Evolutionary conservation across 2,113 vertebrate genomes (phyloP).

Genomic region (Gymnobelideus leadbeateri): DNA sequence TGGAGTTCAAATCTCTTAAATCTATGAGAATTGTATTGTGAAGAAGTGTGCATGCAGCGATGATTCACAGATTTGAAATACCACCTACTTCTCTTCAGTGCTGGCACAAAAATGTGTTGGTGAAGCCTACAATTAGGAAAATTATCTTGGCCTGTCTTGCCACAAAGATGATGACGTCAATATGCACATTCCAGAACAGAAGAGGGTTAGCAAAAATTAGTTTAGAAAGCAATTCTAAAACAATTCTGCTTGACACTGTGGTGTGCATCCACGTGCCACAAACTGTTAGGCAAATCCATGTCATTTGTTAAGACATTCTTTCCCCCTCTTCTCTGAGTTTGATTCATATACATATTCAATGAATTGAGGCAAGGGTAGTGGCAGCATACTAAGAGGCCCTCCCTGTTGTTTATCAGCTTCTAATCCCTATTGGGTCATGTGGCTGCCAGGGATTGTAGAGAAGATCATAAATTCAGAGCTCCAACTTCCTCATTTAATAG

Average conservation of each 20-base stretch:
- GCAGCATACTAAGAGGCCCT: too few relatives aligned
- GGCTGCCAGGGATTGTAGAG: neutral
- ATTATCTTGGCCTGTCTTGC: slow-evolving; percentile 67
- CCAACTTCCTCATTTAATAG: neutral
- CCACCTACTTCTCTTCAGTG: slow-evolving; percentile 70
- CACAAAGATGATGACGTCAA: slow-evolving; percentile 62
- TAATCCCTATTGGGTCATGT: neutral
- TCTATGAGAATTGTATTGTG: slow-evolving; percentile 68
- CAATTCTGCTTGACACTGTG: slow-evolving; percentile 1
- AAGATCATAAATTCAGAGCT: neutral
- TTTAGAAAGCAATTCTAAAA: slow-evolving; percentile 40
- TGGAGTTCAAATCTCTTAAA: slow-evolving; percentile 67
- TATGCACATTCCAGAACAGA: slow-evolving; percentile 50
- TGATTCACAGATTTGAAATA: slow-evolving; percentile 78
- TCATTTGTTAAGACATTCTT: slow-evolving; percentile 13
- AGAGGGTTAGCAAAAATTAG: slow-evolving; percentile 41
- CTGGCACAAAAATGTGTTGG: slow-evolving; percentile 71
- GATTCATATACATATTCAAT: neutral
- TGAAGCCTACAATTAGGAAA: slow-evolving; percentile 76
- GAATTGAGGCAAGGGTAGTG: neutral
- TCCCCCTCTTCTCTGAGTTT: neutral
- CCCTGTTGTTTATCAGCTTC: neutral
- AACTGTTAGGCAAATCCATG: slow-evolving; percentile 30
- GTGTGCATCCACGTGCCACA: neutral
- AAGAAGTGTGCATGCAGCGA: slow-evolving; percentile 63